Conservation (phyloP, 1,140 invertebrate species). For the Delia radicum region DNA sequence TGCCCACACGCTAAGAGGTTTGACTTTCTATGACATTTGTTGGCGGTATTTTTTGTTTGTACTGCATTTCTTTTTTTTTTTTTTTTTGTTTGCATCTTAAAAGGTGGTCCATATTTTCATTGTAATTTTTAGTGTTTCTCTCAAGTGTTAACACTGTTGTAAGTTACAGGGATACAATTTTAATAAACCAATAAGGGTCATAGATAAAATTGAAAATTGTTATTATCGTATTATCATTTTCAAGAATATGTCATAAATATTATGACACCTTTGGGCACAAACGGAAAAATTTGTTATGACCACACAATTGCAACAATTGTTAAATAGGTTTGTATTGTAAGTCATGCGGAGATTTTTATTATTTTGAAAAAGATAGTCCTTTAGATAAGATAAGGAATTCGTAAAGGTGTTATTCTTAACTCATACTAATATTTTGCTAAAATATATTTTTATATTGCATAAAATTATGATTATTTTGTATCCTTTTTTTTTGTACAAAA, state of each 20-base stretch:
- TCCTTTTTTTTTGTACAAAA: neutral
- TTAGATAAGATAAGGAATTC: neutral
- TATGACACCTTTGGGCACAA: conserved; percentile 24
- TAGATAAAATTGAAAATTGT: neutral
- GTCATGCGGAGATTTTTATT: neutral
- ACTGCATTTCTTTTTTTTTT: neutral
- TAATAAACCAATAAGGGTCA: neutral
- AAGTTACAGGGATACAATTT: neutral
- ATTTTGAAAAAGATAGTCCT: neutral
- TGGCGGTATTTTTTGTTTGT: conserved; percentile 11
- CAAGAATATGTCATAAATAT: conserved; percentile 30
- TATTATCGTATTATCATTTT: conserved; percentile 24
- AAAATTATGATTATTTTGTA: conserved; percentile 17
- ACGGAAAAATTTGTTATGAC: neutral
- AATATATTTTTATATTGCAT: conserved; percentile 18
- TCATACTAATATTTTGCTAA: conserved; percentile 19
- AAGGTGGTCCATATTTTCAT: conserved; percentile 27
- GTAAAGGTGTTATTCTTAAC: conserved; percentile 6
- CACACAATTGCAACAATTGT: neutral
- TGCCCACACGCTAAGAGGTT: conserved; percentile 6
- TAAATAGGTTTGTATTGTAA: neutral
- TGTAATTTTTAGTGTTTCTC: neutral
- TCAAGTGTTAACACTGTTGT: neutral
- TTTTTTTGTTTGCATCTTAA: neutral
- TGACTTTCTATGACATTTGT: neutral